Base-by-base conservation (phyloP, 1,140 invertebrate species). In the Papilio aristodemus region DNA sequence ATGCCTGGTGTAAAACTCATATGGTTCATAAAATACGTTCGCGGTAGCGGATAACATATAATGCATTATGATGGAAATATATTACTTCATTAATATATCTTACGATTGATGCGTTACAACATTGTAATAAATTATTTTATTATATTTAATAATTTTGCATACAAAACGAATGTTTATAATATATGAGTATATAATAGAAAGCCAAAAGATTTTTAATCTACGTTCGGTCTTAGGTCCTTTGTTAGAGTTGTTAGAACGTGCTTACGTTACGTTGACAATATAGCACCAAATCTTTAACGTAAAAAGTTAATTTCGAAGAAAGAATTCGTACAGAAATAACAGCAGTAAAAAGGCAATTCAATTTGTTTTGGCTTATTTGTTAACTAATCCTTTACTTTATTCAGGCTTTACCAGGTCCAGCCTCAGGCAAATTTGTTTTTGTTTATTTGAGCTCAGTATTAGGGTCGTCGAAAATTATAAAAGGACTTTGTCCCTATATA, bases 281-380 rank as follows among this genome's bases (percentile, higher is more conserved):
- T 22, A 8, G 9, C 0, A 54, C 19, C 46, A 54, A 54, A 54
- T 54, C 46, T 54, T 54, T 5, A 22, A 25, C 46, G 19, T 58
- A 59, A 62, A 62, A 62, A 62, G 59, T 62, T 62, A 62, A 62
- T 62, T 62, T 62, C n/a, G 59, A 62, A 62, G 59, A 37, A 36
- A 62, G 9, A 37, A 62, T 62, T 66, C 43, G 63, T n/a, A 46
- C 62, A 10, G 39, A 36, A 66, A 66, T 66, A 66, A 66, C 25
- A 46, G 22, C 41, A 66, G 63, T 46, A 66, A 66, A 66, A 66
- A 36, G 43, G 63, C 63, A 66, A 50, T 66, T 66, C 41, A 66
- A 66, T 66, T 66, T 66, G 63, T 66, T 66, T 66, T 46, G 63
- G 41, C 63, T 66, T 66, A 66, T 66, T 50, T 66, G 63, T 66